phyloP scores from a whole-genome alignment of 2,888 invertebrate genomes.

The Scrobipalpa atriplicella region DNA sequence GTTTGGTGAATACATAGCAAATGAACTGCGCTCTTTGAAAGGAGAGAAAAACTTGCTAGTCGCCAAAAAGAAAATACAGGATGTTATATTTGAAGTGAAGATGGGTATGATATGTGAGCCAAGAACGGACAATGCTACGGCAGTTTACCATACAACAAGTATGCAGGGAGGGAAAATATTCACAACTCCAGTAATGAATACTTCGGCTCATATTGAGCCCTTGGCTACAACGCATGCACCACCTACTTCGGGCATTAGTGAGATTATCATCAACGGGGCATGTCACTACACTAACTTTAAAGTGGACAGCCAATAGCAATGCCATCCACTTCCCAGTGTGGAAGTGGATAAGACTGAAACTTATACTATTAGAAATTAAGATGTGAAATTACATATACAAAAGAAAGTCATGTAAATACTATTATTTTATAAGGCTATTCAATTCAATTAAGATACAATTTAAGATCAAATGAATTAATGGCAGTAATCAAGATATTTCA shows the following conservation, averaged over 20 bases:
- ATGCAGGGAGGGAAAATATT: conserved; percentile 64
- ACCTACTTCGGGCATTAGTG: conserved; percentile 65
- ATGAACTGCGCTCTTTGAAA: conserved; percentile 81
- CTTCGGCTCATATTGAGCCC: conserved; percentile 63
- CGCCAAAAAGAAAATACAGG: conserved; percentile 84
- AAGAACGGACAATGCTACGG: conserved; percentile 52
- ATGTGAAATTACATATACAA: background rate
- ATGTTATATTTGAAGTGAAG: conserved; percentile 83
- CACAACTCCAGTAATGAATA: conserved; percentile 58
- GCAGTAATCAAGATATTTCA: too few relatives aligned
- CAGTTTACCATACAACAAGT: conserved; percentile 54
- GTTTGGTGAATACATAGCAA: conserved; percentile 84
- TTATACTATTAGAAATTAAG: conserved; percentile 43
- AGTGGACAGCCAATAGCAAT: conserved; percentile 73
- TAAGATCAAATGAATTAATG: too few relatives aligned
- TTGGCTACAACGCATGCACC: conserved; percentile 56
- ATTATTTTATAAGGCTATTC: too few relatives aligned
- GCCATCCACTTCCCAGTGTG: conserved; percentile 65
- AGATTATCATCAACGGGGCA: conserved; percentile 69
- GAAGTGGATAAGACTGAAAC: conserved; percentile 66
- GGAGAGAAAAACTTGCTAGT: conserved; percentile 81
- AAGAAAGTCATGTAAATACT: background rate
- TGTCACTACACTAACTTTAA: conserved; percentile 75
- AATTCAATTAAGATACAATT: too few relatives aligned
- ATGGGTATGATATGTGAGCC: conserved; percentile 79